Evolutionary conservation across 1,140 invertebrate species (phyloP).

Genomic region (Dendrolimus kikuchii): DNA sequence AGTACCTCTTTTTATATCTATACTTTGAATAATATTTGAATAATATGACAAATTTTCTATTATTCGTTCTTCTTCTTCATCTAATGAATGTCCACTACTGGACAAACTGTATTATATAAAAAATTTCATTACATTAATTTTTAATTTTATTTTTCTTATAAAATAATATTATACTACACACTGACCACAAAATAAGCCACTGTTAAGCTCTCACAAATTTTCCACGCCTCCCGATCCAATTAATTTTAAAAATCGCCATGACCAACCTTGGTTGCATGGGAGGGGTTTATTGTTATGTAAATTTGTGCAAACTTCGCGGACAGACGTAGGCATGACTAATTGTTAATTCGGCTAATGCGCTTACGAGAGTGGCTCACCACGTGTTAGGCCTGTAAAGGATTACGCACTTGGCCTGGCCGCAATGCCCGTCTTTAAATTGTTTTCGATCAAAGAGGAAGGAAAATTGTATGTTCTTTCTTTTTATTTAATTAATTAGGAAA

Average conservation of each 20-base stretch:
- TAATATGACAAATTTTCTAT: too few relatives aligned
- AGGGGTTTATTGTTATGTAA: conserved; percentile 69
- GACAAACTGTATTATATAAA: too few relatives aligned
- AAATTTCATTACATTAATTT: too few relatives aligned
- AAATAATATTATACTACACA: neutral
- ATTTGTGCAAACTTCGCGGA: conserved; percentile 62
- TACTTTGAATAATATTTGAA: too few relatives aligned
- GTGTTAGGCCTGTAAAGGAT: conserved; percentile 45
- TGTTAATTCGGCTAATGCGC: conserved; percentile 70
- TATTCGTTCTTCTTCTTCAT: too few relatives aligned
- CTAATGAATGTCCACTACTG: too few relatives aligned
- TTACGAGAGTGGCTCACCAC: conserved; percentile 55
- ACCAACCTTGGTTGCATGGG: conserved; percentile 28
- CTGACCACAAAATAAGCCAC: conserved; percentile 29
- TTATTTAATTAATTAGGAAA: too few relatives aligned
- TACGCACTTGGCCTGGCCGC: conserved; percentile 43
- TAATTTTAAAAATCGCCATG: conserved; percentile 66
- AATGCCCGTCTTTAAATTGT: neutral
- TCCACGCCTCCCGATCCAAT: conserved; percentile 61
- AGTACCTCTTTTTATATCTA: too few relatives aligned
- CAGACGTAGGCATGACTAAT: conserved; percentile 68
- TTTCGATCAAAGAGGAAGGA: too few relatives aligned
- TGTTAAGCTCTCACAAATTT: conserved; percentile 41
- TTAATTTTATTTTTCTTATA: too few relatives aligned
- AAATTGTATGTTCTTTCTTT: too few relatives aligned